Base-by-base conservation (phyloP, 2,888 invertebrate species). In the Melanotus villosus region DNA sequence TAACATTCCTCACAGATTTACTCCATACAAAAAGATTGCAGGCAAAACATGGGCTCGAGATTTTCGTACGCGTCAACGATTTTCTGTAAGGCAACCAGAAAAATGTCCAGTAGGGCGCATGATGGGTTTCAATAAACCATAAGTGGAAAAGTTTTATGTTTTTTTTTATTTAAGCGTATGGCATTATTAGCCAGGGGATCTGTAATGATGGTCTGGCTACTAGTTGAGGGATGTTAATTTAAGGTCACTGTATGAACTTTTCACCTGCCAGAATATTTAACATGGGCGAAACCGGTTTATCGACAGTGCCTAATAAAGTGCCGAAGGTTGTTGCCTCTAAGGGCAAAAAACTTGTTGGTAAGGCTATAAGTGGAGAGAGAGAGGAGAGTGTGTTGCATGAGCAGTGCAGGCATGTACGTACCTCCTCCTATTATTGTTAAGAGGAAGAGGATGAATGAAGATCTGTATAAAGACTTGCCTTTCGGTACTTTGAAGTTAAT, bases 201-300 rank as follows among this genome's bases (percentile, higher is more conserved):
- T n/a, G n/a, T n/a, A n/a, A n/a, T n/a, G n/a, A n/a, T n/a, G n/a
- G n/a, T n/a, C n/a, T n/a, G n/a, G n/a, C n/a, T n/a, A n/a, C n/a
- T n/a, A n/a, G n/a, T n/a, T n/a, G n/a, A n/a, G n/a, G n/a, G n/a
- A n/a, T n/a, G n/a, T n/a, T n/a, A 45, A 45, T 16, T 45, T 16
- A 45, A 19, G 10, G 16, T 4, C 10, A 45, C 10, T 45, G 4
- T 21, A 19, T 16, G 2, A 45, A 45, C 4, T 45, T 45, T 45
- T 4, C 14, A 6, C 47, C 14, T 12, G 9, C 2, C n/a, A 4
- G 10, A 16, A 16, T 45, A 16, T 45, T 6, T 10, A 45, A 45
- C 47, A 45, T 45, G 47, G 47, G 16, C 14, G 18, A 45, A 45
- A 45, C 47, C 16, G 47, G 47, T 3, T 4, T 45, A 45, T 45